These are phyloP conservation scores for Yponomeuta evonymella DNA, from an alignment of 2,888 invertebrate species.

Conservation along the genomic window DNA sequence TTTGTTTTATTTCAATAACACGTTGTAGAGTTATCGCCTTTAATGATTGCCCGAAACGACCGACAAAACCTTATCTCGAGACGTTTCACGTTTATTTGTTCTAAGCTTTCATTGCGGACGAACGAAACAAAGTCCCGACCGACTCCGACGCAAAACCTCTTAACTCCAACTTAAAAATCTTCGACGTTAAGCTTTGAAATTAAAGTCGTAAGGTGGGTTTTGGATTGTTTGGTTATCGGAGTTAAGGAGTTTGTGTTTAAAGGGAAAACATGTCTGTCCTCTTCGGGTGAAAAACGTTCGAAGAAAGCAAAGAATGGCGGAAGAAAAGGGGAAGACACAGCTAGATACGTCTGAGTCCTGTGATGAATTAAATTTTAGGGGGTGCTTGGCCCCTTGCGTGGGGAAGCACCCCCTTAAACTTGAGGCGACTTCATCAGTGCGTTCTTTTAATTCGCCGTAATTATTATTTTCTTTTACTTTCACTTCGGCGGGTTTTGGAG, in stretches of 20 bases:
- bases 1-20: too few relatives aligned
- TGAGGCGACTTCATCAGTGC: slow-evolving; percentile 64
- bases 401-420: slow-evolving; percentile 58
- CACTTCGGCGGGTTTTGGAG: not conserved
- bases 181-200: slow-evolving; percentile 22
- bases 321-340: slow-evolving; percentile 66
- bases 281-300: slow-evolving; percentile 65
- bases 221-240: slow-evolving; percentile 21
- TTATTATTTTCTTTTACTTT: slow-evolving; percentile 38
- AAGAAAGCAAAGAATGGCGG: slow-evolving; percentile 74
- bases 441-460: slow-evolving; percentile 68
- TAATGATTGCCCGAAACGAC: slow-evolving; percentile 52
- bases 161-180: slow-evolving; percentile 22
- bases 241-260: slow-evolving; percentile 31
- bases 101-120: slow-evolving; percentile 70
- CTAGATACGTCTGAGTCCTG: slow-evolving; percentile 66
- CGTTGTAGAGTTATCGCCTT: slow-evolving; percentile 32
- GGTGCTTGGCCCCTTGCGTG: slow-evolving; percentile 41
- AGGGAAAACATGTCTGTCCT: slow-evolving; percentile 33
- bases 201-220: slow-evolving; percentile 2
- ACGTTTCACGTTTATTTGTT: slow-evolving; percentile 68
- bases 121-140: slow-evolving; percentile 64
- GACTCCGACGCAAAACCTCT: slow-evolving; percentile 37
- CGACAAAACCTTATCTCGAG: slow-evolving; percentile 64
- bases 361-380: slow-evolving; percentile 77